Evolutionary conservation across 2,888 invertebrate genomes (phyloP), one percentile per base, ranked within the genome.

Genomic region (Aphelenchoides bicaudatus): DNA sequence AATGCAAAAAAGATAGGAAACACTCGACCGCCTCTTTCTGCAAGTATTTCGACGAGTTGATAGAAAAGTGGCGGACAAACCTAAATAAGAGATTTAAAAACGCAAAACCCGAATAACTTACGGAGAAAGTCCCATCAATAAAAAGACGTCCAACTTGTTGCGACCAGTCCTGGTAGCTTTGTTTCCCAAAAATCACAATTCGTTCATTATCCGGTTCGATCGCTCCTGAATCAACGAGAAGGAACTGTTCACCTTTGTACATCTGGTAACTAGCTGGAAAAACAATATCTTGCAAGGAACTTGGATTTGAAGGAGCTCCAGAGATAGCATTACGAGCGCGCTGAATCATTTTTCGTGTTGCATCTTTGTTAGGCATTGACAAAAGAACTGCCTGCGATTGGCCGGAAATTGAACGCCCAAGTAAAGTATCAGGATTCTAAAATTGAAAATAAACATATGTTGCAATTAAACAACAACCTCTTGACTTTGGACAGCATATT

Each of bases 71-170:
- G 21, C 23, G 59, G 59, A 25, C n/a, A n/a, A n/a, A n/a, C n/a
- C n/a, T n/a, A n/a, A n/a, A n/a, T n/a, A n/a, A n/a, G n/a, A n/a
- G n/a, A n/a, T n/a, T n/a, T n/a, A n/a, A n/a, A n/a, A n/a, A n/a
- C n/a, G n/a, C n/a, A n/a, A n/a, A n/a, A n/a, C n/a, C n/a, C n/a
- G n/a, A n/a, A n/a, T n/a, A n/a, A n/a, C 34, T 54, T 3, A 59
- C 29, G 16, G 8, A 19, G 31, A 59, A 59, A 1, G 59, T 60
- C n/a, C 59, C 59, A 29, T 59, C 59, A 2, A 58, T 48, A 29
- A 39, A 58, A 2, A 59, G 5, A 5, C 28, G 31, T n/a, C 58
- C 25, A 27, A 58, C 27, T 2, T 19, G 37, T 48, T 46, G 34
- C 2, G 21, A 37, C 62, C 61, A 62, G n/a, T 16, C n/a, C 19